A percentile compares a stretch with the other conserved stretches of the same genome.
These are phyloP conservation scores for Lomographa bimaculata DNA, from an alignment of 2,888 invertebrate species.

Conservation along the genomic window DNA sequence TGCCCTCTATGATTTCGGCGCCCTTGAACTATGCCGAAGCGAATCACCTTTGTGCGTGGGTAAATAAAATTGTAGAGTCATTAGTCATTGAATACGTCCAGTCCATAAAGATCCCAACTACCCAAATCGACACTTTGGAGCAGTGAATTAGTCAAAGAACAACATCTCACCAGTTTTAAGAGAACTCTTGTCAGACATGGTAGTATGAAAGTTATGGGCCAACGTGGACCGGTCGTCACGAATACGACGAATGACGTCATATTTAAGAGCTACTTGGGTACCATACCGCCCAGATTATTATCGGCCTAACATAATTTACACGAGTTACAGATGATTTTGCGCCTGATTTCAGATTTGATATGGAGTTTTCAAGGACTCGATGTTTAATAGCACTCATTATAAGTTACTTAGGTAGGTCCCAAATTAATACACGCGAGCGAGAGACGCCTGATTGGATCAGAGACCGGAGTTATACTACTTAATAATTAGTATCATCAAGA, in stretches of 20 bases:
- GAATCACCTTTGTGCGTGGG: slow-evolving; percentile 20
- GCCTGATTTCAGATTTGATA: slow-evolving; percentile 35
- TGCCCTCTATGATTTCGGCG: slow-evolving; percentile 14
- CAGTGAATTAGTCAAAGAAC: slow-evolving; percentile 1
- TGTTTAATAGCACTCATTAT: slow-evolving; percentile 21
- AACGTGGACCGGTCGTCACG: background rate
- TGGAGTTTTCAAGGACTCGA: slow-evolving; percentile 25
- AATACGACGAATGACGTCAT: background rate
- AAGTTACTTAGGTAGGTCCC: slow-evolving; percentile 17
- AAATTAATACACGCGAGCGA: slow-evolving; percentile 15
- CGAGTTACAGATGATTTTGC: slow-evolving; percentile 53
- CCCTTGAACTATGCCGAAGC: slow-evolving; percentile 26
- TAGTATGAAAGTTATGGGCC: no score
- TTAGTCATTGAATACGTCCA: slow-evolving; percentile 8
- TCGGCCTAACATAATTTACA: slow-evolving; percentile 64
- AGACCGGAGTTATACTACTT: no score
- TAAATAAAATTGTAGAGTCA: slow-evolving; percentile 13
- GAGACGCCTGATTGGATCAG: no score
- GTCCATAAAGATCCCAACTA: slow-evolving; percentile 1
- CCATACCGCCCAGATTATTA: slow-evolving; percentile 58
- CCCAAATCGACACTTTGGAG: background rate
- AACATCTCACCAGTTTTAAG: no score
- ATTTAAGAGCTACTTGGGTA: background rate
- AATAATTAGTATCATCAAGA: no score
- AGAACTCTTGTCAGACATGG: no score